Evolutionary conservation across 2,113 vertebrate genomes (phyloP).

Genomic region (Coracopsis vasa): DNA sequence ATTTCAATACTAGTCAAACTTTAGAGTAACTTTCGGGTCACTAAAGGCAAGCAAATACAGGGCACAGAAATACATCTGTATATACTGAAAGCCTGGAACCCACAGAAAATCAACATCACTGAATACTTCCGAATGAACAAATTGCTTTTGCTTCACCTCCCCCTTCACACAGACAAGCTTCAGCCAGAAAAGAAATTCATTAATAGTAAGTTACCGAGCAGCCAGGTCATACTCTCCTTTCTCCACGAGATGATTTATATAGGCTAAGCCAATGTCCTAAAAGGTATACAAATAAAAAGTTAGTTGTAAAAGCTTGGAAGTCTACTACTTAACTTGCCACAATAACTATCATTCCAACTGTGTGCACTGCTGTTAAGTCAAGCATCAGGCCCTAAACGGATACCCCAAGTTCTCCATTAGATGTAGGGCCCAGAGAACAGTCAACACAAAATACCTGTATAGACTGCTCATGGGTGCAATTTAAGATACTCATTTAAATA

Average conservation of each 20-base stretch:
- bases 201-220: slow-evolving; percentile 81
- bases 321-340: background rate
- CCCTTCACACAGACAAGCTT: background rate
- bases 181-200: background rate
- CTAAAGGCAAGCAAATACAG: background rate
- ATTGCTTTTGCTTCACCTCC: background rate
- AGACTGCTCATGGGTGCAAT: background rate
- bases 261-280: slow-evolving; percentile 94
- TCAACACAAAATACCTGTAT: background rate
- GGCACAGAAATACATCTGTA: background rate
- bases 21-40: background rate
- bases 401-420: background rate
- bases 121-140: background rate
- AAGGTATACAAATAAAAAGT: background rate
- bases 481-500: background rate
- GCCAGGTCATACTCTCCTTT: slow-evolving; percentile 89
- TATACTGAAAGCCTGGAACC: background rate
- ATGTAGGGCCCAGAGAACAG: background rate
- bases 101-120: background rate
- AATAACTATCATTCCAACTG: background rate
- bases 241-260: slow-evolving; percentile 92
- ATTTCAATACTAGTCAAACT: background rate
- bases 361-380: background rate
- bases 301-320: background rate
- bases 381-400: background rate